Conservation (phyloP, 1,140 invertebrate species). For the Thrips palmi region DNA sequence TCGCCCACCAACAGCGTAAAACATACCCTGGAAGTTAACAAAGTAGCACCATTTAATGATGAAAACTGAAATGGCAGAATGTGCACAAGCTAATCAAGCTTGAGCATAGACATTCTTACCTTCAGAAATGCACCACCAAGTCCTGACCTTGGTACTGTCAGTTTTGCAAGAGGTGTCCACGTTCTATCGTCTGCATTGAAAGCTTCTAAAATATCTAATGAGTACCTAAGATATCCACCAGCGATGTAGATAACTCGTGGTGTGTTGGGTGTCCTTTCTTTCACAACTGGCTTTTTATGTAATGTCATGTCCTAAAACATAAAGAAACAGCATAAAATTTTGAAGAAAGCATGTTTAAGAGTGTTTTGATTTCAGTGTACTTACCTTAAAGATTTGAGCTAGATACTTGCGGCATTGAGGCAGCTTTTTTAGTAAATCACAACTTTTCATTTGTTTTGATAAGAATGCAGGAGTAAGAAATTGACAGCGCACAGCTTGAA, state of each 20-base stretch:
- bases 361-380: constrained; percentile 5
- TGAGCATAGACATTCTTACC: constrained; percentile 22
- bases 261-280: constrained; percentile 66
- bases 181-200: constrained; percentile 70
- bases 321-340: constrained; percentile 8
- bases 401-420: constrained; percentile 79
- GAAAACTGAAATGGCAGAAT: neutral
- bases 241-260: constrained; percentile 75
- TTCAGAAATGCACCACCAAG: constrained; percentile 71
- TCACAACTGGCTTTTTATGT: constrained; percentile 60
- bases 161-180: constrained; percentile 58
- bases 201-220: constrained; percentile 67
- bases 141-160: constrained; percentile 70
- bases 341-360: constrained; percentile 1
- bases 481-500: constrained; percentile 74
- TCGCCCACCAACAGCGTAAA: constrained; percentile 80
- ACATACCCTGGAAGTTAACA: constrained; percentile 37
- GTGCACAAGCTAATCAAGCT: neutral
- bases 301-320: constrained; percentile 49
- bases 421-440: constrained; percentile 67
- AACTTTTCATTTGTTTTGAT: constrained; percentile 79
- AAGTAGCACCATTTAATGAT: constrained; percentile 16
- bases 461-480: constrained; percentile 78
- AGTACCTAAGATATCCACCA: constrained; percentile 72
- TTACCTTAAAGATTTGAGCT: constrained; percentile 67